Conservation (phyloP, 2,797 vertebrate species). For the Lophotriccus pileatus region DNA sequence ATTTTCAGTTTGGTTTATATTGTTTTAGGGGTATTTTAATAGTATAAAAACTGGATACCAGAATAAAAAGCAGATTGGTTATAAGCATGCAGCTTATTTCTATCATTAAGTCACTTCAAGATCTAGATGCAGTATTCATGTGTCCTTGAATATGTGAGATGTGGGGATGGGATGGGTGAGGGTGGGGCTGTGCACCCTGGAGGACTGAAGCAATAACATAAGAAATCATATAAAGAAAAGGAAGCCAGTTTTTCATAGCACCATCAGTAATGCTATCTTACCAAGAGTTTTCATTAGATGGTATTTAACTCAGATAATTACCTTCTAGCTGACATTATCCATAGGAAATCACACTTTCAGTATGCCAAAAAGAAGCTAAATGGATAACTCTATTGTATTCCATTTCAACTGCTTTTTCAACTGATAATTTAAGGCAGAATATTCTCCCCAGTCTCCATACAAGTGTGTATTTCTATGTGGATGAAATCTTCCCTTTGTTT, state of each 20-base stretch:
- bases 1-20: background rate
- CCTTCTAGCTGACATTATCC: background rate
- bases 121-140: background rate
- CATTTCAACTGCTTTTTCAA: background rate
- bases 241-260: background rate
- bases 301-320: constrained; percentile 26
- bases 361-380: constrained; percentile 1
- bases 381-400: background rate
- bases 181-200: background rate
- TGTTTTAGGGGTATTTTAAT: background rate
- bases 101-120: background rate
- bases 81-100: background rate
- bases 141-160: background rate
- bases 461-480: background rate
- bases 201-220: background rate
- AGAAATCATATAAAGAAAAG: background rate
- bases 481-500: background rate
- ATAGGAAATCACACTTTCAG: constrained; percentile 8
- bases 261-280: background rate
- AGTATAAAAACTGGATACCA: background rate
- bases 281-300: background rate
- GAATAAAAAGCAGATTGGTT: background rate
- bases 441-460: background rate
- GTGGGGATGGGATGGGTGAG: background rate
- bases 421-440: background rate